Percentiles rank a stretch among this genome's conserved stretches.
These are phyloP conservation scores for Platycheirus albimanus DNA, from an alignment of 2,888 invertebrate genomes.

Conservation along the genomic window DNA sequence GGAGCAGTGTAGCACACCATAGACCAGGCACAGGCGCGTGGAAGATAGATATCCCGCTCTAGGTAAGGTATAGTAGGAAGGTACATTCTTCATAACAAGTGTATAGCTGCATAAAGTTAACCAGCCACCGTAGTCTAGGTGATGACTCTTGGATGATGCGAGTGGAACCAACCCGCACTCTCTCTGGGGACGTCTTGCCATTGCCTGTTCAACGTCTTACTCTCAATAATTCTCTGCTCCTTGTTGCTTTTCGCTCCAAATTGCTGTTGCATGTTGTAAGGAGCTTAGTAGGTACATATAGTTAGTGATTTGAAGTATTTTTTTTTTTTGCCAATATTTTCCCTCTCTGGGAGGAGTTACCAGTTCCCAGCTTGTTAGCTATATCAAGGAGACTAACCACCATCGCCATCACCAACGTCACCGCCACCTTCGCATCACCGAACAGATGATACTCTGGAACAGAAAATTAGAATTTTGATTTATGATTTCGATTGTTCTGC, in stretches of 20 bases:
- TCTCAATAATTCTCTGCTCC: conserved; percentile 28
- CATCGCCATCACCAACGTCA: too few relatives aligned
- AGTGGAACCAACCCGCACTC: not conserved
- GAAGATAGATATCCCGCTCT: conserved; percentile 59
- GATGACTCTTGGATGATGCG: conserved; percentile 10
- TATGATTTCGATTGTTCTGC: conserved; percentile 65
- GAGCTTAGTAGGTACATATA: too few relatives aligned
- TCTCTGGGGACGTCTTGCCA: conserved; percentile 39
- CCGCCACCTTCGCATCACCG: too few relatives aligned
- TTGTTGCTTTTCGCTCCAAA: conserved; percentile 38
- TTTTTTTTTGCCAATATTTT: not conserved
- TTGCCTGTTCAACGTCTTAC: conserved; percentile 65
- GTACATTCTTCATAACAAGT: conserved; percentile 60
- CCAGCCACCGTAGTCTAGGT: conserved; percentile 46
- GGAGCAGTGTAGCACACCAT: conserved; percentile 51
- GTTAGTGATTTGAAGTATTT: too few relatives aligned
- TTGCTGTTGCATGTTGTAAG: conserved; percentile 57
- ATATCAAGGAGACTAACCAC: conserved; percentile 54
- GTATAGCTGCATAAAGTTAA: conserved; percentile 63
- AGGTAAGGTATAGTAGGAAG: conserved; percentile 14
- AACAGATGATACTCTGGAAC: conserved; percentile 53
- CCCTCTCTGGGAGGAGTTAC: conserved; percentile 40
- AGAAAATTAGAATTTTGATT: conserved; percentile 72
- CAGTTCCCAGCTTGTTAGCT: conserved; percentile 66
- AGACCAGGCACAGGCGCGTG: conserved; percentile 62